These are phyloP conservation scores for Thunnus thynnus DNA, from an alignment of 2,113 vertebrate genomes.

Conservation along the genomic window DNA sequence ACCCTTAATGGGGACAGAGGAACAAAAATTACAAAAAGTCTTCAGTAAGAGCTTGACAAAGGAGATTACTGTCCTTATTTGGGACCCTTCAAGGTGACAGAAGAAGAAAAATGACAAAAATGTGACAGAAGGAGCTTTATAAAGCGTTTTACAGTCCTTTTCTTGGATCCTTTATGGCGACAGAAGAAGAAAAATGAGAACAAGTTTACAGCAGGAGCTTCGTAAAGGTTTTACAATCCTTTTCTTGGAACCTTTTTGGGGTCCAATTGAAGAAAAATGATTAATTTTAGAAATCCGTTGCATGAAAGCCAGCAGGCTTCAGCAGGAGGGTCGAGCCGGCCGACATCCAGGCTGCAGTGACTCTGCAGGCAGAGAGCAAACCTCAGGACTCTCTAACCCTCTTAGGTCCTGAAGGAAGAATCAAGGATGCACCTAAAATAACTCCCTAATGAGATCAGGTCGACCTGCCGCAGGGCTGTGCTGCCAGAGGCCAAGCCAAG, in stretches of 20 bases:
- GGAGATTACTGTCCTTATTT: background rate
- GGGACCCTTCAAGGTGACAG: too few species aligned
- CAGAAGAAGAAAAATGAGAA: too few species aligned
- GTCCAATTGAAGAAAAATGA: too few species aligned
- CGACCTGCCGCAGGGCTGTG: background rate
- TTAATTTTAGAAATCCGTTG: background rate
- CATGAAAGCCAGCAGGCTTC: background rate
- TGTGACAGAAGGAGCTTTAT: too few species aligned
- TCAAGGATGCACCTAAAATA: constrained; percentile 61
- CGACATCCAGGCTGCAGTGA: constrained; percentile 47
- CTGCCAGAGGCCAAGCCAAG: constrained; percentile 17
- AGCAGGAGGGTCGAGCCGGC: background rate
- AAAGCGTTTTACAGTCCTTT: too few species aligned
- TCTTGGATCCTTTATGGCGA: too few species aligned
- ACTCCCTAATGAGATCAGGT: constrained; percentile 71
- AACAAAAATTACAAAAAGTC: too few species aligned
- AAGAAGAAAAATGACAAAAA: too few species aligned
- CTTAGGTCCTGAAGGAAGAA: constrained; percentile 61
- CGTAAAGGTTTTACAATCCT: background rate
- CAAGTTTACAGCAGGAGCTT: too few species aligned
- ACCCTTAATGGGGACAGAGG: too few species aligned
- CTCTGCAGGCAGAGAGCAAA: constrained; percentile 38
- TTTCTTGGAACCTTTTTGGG: background rate
- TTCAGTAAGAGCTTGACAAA: too few species aligned
- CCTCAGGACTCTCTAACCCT: constrained; percentile 68